phyloP scores from a whole-genome alignment of 2,797 vertebrate species.

The Agapornis canus region DNA sequence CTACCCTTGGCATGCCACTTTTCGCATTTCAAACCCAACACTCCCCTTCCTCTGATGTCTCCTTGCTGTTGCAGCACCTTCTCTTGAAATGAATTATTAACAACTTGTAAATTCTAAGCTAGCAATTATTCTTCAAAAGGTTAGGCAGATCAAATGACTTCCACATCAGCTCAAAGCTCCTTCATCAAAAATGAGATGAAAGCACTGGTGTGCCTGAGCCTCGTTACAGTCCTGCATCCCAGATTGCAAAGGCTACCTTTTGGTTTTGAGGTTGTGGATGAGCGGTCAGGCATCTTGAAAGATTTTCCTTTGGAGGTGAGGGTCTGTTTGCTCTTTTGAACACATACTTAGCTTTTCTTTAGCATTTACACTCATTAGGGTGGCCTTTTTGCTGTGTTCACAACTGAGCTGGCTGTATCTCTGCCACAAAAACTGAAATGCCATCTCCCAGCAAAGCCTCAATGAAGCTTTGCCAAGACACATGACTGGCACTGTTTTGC shows the following conservation, averaged over 20 bases:
- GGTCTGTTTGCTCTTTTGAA: neutral
- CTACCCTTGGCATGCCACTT: neutral
- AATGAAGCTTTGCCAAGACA: neutral
- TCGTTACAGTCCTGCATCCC: neutral
- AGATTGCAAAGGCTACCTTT: constrained; percentile 24
- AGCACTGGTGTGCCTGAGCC: neutral
- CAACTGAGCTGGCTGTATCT: neutral
- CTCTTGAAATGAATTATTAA: constrained; percentile 29
- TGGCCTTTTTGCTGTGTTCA: neutral
- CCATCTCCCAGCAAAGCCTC: neutral
- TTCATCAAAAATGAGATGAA: constrained; percentile 25
- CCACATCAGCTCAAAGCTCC: constrained; percentile 26
- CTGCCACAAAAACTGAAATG: constrained; percentile 7
- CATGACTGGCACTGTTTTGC: neutral
- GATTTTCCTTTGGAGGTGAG: neutral
- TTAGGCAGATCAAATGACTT: constrained; percentile 45
- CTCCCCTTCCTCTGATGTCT: neutral
- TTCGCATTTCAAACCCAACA: constrained; percentile 4
- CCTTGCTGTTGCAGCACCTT: neutral
- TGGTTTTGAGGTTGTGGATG: neutral
- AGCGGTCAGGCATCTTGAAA: neutral
- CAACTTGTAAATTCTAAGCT: constrained; percentile 18
- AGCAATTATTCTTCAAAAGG: constrained; percentile 54
- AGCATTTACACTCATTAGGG: neutral
- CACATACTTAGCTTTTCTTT: neutral